Evolutionary conservation across 2,888 invertebrate species (phyloP), one percentile per base, ranked within the genome.

Genomic region (Herminia tarsipennalis): DNA sequence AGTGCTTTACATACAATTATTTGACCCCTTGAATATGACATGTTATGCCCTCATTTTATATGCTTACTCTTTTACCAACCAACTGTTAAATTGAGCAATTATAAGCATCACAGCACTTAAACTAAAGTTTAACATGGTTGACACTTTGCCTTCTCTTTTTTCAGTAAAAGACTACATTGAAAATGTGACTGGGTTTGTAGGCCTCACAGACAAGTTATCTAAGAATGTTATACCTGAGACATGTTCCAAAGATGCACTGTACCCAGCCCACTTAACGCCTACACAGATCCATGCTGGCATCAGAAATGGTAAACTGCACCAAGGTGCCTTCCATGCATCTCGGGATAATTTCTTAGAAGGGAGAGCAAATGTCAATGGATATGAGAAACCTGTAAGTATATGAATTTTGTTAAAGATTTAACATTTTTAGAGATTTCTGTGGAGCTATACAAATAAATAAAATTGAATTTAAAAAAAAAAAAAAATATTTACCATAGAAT

Each of bases 311-410:
- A 94, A 92, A 58, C 86, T 96, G 3, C 78, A 95, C 25, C 98
- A 96, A 76, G 98, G 98, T 0, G 94, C 95, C 0, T 97, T 96
- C 74, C 92, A 94, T 73, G 96, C 98, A 0, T 98, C 98, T 0
- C 92, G 97, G 37, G 98, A 98, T 72, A 99, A 99, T 83, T 99
- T 96, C 77, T 90, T 98, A 8, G 99, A 99, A 85, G 99, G 98
- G 5, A 94, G 93, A 51, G 97, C 97, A 5, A 95, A 93, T 78
- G 94, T 97, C 1, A 96, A 96, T 70, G 94, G 94, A 8, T 94
- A 93, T 76, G 96, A 98, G 20, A 95, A 96, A 83, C 93, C 94
- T 75, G 97, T 97, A 89, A 92, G 93, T 86, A 35, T 13, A n/a
- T n/a, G n/a, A n/a, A n/a, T n/a, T n/a, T n/a, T n/a, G n/a, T n/a